Conservation (phyloP, 1,140 invertebrate genomes). For the Zaprionus capensis region DNA sequence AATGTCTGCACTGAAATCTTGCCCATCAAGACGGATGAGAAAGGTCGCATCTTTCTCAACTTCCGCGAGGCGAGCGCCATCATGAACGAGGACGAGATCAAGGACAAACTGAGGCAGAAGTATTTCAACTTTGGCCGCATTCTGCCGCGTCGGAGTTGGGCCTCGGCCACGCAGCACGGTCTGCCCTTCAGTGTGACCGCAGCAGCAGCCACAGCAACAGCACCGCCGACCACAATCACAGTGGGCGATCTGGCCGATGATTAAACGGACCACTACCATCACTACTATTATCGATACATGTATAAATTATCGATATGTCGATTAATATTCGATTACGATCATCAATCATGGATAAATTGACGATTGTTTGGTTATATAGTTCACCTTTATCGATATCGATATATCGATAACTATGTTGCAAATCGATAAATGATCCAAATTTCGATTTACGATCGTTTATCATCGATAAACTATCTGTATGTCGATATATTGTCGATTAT, state of each 20-base stretch:
- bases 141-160: slow-evolving; percentile 76
- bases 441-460: too few relatives aligned
- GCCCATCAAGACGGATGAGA: slow-evolving; percentile 83
- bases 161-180: slow-evolving; percentile 76
- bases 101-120: slow-evolving; percentile 78
- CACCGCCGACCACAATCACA: slow-evolving; percentile 38
- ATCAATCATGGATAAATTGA: too few relatives aligned
- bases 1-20: slow-evolving; percentile 83
- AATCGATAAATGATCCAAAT: too few relatives aligned
- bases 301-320: too few relatives aligned
- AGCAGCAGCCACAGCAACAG: slow-evolving; percentile 42
- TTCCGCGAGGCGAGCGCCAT: slow-evolving; percentile 81
- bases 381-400: too few relatives aligned
- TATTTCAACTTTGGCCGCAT: slow-evolving; percentile 82
- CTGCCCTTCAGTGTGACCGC: slow-evolving; percentile 67
- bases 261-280: slow-evolving; percentile 10
- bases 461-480: too few relatives aligned
- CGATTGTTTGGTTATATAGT: too few relatives aligned
- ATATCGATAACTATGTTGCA: too few relatives aligned
- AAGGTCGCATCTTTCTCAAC: slow-evolving; percentile 80
- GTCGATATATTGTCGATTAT: too few relatives aligned
- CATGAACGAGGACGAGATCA: slow-evolving; percentile 84
- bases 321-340: too few relatives aligned
- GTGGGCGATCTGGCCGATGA: slow-evolving; percentile 76
- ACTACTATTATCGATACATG: neutral